Percentiles rank a stretch among this genome's conserved stretches.
Conservation (phyloP, 2,797 vertebrate species). For the Coluber constrictor region DNA sequence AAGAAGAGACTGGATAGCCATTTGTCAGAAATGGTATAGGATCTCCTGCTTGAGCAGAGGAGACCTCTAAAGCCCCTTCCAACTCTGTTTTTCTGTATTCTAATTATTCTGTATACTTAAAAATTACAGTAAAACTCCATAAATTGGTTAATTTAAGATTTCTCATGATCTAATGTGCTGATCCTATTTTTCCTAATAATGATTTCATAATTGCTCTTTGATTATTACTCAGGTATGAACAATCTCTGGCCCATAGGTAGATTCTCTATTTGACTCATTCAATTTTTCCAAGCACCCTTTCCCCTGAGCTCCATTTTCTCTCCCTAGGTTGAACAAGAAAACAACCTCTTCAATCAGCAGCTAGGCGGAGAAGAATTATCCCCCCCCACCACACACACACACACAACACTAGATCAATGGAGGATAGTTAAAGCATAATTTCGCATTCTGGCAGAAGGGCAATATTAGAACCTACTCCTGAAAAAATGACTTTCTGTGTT, state of each 20-base stretch:
- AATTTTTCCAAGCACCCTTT: neutral
- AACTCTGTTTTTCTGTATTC: neutral
- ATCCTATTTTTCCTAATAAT: neutral
- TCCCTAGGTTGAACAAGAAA: neutral
- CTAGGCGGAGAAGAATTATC: neutral
- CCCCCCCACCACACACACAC: neutral
- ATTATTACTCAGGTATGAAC: neutral
- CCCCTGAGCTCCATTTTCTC: neutral
- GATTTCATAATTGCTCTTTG: neutral
- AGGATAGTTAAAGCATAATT: neutral
- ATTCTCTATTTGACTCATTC: neutral
- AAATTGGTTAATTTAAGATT: neutral
- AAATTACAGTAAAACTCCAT: neutral
- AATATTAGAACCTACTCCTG: neutral
- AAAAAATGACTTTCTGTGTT: neutral
- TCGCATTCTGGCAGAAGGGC: neutral
- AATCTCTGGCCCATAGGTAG: neutral
- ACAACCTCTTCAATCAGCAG: neutral
- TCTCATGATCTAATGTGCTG: neutral
- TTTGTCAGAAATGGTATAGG: neutral
- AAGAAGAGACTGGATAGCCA: neutral
- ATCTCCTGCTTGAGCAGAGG: no score
- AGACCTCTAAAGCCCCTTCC: neutral
- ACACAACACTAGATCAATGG: neutral
- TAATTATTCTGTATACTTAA: neutral